Percentiles rank a stretch among this genome's conserved stretches.
phyloP scores from a whole-genome alignment of 2,797 vertebrate genomes.

The Nannoperca obscura region DNA sequence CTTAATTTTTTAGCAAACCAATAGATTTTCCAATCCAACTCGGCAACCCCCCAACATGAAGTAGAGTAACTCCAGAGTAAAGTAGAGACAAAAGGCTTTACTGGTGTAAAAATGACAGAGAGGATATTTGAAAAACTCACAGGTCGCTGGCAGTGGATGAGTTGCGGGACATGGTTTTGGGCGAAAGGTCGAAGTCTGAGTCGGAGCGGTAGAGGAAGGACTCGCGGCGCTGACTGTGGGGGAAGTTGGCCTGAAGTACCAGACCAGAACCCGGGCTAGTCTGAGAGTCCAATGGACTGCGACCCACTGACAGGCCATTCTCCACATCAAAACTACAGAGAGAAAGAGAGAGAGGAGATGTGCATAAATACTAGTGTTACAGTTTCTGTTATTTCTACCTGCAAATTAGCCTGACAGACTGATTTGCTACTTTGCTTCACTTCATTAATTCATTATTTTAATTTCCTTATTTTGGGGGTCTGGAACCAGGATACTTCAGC shows the following conservation, averaged over 20 bases:
- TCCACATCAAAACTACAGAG: conserved; percentile 92
- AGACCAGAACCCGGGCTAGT: conserved; percentile 89
- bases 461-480: not conserved
- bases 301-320: conserved; percentile 89
- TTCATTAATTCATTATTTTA: not conserved
- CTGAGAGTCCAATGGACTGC: conserved; percentile 89
- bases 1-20: not conserved
- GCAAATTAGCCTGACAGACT: not conserved
- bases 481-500: not conserved
- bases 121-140: conserved; percentile 83
- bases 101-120: not conserved
- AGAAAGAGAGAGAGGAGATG: conserved; percentile 12
- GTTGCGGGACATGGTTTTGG: conserved; percentile 93
- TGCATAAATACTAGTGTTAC: not conserved
- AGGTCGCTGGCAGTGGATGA: conserved; percentile 93
- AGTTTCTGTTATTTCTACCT: not conserved
- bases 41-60: not conserved
- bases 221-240: conserved; percentile 92
- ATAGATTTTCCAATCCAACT: not conserved
- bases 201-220: conserved; percentile 97
- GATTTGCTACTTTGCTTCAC: not conserved
- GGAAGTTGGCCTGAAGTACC: conserved; percentile 87
- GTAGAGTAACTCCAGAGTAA: too few species aligned
- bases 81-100: not conserved
- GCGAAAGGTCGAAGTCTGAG: conserved; percentile 94